Evolutionary conservation across 1,140 invertebrate species (phyloP).

Genomic region (Drosophila kepulauana): DNA sequence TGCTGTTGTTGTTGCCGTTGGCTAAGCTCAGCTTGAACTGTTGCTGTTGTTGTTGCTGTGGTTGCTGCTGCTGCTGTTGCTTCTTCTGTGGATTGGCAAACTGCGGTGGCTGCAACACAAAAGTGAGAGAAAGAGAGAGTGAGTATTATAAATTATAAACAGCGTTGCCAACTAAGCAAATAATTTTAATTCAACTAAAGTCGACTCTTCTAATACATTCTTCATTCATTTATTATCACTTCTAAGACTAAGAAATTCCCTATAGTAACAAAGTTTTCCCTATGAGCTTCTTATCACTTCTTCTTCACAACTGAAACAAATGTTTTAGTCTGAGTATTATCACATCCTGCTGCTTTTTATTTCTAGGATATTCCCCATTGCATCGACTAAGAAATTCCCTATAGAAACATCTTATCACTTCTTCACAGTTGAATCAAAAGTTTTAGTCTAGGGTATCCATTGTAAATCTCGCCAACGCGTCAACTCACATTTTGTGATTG

Average conservation of each 20-base stretch:
- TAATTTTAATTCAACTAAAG: background rate
- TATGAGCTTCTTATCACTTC: too few species aligned
- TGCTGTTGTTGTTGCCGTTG: constrained; percentile 41
- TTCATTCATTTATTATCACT: too few species aligned
- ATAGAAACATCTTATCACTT: background rate
- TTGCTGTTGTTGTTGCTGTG: constrained; percentile 28
- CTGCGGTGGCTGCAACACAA: constrained; percentile 78
- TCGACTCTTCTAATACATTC: background rate
- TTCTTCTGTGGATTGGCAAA: constrained; percentile 72
- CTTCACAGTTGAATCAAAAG: too few species aligned
- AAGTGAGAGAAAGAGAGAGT: background rate
- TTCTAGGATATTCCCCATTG: too few species aligned
- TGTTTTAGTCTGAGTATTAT: too few species aligned
- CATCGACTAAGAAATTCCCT: background rate
- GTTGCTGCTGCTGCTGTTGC: constrained; percentile 49
- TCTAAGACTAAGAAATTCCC: background rate
- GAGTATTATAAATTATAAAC: background rate
- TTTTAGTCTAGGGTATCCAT: background rate
- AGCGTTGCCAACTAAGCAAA: background rate
- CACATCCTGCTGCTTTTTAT: too few species aligned
- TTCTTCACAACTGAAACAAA: too few species aligned
- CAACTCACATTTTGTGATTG: background rate
- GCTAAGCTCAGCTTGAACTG: constrained; percentile 33
- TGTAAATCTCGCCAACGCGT: background rate
- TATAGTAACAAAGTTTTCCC: background rate